Base-by-base conservation (phyloP, 2,888 invertebrate species). In the Caenorhabditis sp. region DNA sequence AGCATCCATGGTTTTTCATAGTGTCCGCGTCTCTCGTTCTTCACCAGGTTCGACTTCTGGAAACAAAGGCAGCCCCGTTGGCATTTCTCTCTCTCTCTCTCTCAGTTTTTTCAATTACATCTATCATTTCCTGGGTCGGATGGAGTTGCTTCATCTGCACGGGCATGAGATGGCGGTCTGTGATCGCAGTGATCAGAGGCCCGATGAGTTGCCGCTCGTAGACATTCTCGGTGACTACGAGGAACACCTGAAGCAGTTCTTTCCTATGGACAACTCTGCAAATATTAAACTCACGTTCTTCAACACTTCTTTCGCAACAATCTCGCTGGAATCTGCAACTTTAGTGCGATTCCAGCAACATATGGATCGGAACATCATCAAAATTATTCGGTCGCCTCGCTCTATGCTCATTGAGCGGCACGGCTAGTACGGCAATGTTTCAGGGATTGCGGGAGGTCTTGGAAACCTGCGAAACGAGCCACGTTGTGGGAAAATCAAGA, bases 301-400 rank as follows among this genome's bases (percentile, higher is more conserved):
- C 40, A 65, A 40, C 40, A 44, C 67, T 22, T 44, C 51, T 5
- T 40, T 44, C 20, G 65, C 71, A n/a, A n/a, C n/a, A n/a, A n/a
- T n/a, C 9, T 61, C 60, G 26, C 35, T 35, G 13, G 79, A 53
- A 35, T 79, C 79, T 22, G 60, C 79, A 3, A 71, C 79, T 35
- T 71, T 67, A 0, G 44, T 1, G 32, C 61, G 60, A 24, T 53
- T 51, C 26, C 67, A 65, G 32, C 79, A 71, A 51, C 72, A 80
- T 6, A 80, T 2, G 40, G 80, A 72, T 18, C 80, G 74, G 15
- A 70, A 4, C 80, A 80, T 80, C 69, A 70, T 51, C 44, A 56
- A 15, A 60, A 74, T 80, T 2, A 80, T 53, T 60, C 80, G 62
- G 40, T 80, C 80, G 26, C 80, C 80, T 9, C 80, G 80, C 13